These are phyloP conservation scores for Harpagifer antarcticus DNA, from an alignment of 2,797 vertebrate genomes.

Conservation along the genomic window DNA sequence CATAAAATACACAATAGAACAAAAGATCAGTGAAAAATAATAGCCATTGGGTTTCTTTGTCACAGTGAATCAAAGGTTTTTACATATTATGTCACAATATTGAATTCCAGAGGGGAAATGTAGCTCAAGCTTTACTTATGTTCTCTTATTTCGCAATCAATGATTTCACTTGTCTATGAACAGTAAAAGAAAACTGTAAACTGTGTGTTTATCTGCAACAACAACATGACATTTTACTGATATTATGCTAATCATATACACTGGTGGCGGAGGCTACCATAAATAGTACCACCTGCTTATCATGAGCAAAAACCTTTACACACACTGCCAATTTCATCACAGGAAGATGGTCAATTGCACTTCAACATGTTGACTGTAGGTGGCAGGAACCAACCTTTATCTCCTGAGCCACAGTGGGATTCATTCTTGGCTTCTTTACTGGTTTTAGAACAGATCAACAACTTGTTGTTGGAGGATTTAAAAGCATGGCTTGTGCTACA, in stretches of 20 bases:
- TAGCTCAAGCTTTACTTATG: conserved; percentile 5
- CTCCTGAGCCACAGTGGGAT: too few species aligned
- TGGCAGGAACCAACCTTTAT: too few species aligned
- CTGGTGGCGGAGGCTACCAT: too few species aligned
- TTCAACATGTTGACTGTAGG: too few species aligned
- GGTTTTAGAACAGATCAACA: neutral
- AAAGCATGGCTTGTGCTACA: neutral
- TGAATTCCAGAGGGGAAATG: conserved; percentile 14
- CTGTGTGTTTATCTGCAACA: neutral
- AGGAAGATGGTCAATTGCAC: too few species aligned
- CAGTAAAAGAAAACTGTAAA: neutral
- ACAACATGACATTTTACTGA: neutral
- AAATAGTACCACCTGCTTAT: too few species aligned
- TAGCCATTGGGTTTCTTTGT: neutral
- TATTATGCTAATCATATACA: too few species aligned
- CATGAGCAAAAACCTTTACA: too few species aligned
- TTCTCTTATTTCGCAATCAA: conserved; percentile 23
- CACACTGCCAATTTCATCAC: too few species aligned
- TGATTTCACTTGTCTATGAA: neutral
- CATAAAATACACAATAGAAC: neutral
- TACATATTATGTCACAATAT: conserved; percentile 12
- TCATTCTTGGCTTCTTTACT: neutral
- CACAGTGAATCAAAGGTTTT: conserved; percentile 17
- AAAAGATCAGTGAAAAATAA: neutral
- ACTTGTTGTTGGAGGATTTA: neutral